Conservation (phyloP, 2,888 invertebrate species). For the Drosophila recens region DNA sequence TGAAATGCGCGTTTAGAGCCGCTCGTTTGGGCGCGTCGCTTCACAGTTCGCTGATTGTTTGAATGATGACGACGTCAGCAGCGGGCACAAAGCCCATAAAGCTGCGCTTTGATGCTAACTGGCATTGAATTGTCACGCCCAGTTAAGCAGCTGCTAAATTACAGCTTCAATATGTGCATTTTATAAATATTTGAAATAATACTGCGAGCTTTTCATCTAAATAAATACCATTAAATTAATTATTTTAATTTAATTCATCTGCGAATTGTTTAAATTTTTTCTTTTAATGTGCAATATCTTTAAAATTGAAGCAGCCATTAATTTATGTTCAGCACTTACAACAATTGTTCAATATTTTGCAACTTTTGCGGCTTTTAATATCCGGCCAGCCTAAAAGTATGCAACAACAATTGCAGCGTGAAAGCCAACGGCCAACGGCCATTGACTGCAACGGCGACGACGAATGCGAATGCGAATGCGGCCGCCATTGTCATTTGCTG, state of each 20-base stretch:
- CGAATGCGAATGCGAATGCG: constrained; percentile 29
- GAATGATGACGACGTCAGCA: constrained; percentile 69
- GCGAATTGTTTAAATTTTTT: neutral
- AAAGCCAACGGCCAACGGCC: constrained; percentile 66
- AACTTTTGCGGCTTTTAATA: constrained; percentile 65
- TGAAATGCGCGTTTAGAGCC: constrained; percentile 77
- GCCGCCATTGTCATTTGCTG: constrained; percentile 71
- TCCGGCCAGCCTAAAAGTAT: constrained; percentile 65
- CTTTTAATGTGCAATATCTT: constrained; percentile 3
- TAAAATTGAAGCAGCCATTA: neutral
- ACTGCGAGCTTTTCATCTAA: neutral
- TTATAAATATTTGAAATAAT: constrained; percentile 10
- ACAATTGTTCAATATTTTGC: constrained; percentile 63
- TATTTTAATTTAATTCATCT: neutral
- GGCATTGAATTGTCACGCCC: constrained; percentile 74
- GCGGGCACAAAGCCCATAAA: constrained; percentile 61
- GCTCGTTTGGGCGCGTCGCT: constrained; percentile 75
- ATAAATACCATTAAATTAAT: neutral
- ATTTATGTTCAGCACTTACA: constrained; percentile 10
- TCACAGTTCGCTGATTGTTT: constrained; percentile 79
- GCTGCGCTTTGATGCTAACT: constrained; percentile 66
- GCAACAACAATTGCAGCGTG: constrained; percentile 40
- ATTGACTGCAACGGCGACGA: constrained; percentile 61
- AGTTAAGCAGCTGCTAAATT: constrained; percentile 59
- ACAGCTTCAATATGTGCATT: constrained; percentile 32